These are phyloP conservation scores for Cheilosia urbana DNA, from an alignment of 2,888 invertebrate genomes.

Conservation along the genomic window DNA sequence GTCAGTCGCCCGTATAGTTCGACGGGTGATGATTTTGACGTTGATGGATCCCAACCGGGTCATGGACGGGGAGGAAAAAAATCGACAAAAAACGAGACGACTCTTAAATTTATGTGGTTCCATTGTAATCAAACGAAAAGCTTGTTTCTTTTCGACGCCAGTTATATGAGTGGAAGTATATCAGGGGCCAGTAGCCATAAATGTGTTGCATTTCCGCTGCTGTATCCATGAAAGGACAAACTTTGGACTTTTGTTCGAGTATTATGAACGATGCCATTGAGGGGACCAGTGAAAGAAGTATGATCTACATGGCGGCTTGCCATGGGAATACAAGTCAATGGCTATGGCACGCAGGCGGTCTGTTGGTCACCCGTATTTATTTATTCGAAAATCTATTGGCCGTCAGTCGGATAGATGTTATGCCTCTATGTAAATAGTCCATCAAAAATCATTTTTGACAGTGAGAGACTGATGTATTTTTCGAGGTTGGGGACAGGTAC, in stretches of 20 bases:
- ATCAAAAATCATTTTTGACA: too few relatives aligned
- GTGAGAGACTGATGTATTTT: too few relatives aligned
- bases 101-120: slow-evolving; percentile 9
- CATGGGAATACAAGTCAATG: slow-evolving; percentile 29
- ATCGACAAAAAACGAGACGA: neutral
- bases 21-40: slow-evolving; percentile 68
- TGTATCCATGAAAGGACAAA: slow-evolving; percentile 40
- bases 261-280: slow-evolving; percentile 7
- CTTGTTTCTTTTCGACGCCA: slow-evolving; percentile 28
- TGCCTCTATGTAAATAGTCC: too few relatives aligned
- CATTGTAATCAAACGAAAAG: slow-evolving; percentile 52
- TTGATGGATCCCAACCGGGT: slow-evolving; percentile 62
- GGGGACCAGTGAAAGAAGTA: slow-evolving; percentile 43
- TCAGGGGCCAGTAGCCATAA: slow-evolving; percentile 26
- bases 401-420: too few relatives aligned
- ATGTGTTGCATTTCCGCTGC: slow-evolving; percentile 26
- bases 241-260: slow-evolving; percentile 28
- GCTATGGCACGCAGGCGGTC: neutral
- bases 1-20: slow-evolving; percentile 45
- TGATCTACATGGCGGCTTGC: slow-evolving; percentile 37
- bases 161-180: slow-evolving; percentile 30
- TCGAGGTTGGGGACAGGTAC: too few relatives aligned
- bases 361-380: too few relatives aligned
- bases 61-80: slow-evolving; percentile 19
- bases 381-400: too few relatives aligned